Evolutionary conservation across 2,797 vertebrate genomes (phyloP).

Genomic region (Enteromius viviparus): DNA sequence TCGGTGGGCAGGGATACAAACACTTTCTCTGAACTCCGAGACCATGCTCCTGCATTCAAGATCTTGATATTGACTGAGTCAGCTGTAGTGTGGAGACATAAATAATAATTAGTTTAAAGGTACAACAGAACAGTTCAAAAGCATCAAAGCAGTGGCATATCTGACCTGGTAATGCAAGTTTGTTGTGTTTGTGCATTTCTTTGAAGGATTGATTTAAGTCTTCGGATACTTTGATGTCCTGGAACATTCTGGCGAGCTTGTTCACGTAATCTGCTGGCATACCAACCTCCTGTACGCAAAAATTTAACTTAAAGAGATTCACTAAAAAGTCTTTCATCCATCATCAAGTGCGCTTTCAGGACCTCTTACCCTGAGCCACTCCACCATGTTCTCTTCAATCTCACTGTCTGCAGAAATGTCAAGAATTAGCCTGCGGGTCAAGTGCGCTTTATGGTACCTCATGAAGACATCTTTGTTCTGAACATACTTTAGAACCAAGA

Average conservation of each 20-base stretch:
- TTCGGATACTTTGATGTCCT: conserved; percentile 97
- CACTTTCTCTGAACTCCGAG: conserved; percentile 96
- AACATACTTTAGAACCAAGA: conserved; percentile 86
- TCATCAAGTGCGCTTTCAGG: neutral
- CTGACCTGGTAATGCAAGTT: conserved; percentile 90
- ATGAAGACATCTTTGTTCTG: conserved; percentile 99
- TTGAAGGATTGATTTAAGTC: conserved; percentile 96
- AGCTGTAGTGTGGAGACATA: conserved; percentile 71
- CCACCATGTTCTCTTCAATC: conserved; percentile 98
- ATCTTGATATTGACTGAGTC: conserved; percentile 99
- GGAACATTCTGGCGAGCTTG: conserved; percentile 95
- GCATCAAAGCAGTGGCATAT: conserved; percentile 51
- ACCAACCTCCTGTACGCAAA: conserved; percentile 88
- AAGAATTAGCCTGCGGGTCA: conserved; percentile 92
- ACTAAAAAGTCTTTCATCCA: neutral
- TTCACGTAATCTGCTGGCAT: conserved; percentile 97
- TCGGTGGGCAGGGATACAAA: conserved; percentile 97
- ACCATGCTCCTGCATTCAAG: conserved; percentile 97
- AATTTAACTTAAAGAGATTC: neutral
- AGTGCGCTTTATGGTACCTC: conserved; percentile 96
- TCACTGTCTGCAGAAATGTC: conserved; percentile 97
- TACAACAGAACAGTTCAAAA: conserved; percentile 78
- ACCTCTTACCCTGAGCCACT: conserved; percentile 90
- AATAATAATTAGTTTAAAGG: neutral
- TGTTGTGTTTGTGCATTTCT: conserved; percentile 98